phyloP scores from a whole-genome alignment of 2,797 vertebrate species.

The Menidia menidia region DNA sequence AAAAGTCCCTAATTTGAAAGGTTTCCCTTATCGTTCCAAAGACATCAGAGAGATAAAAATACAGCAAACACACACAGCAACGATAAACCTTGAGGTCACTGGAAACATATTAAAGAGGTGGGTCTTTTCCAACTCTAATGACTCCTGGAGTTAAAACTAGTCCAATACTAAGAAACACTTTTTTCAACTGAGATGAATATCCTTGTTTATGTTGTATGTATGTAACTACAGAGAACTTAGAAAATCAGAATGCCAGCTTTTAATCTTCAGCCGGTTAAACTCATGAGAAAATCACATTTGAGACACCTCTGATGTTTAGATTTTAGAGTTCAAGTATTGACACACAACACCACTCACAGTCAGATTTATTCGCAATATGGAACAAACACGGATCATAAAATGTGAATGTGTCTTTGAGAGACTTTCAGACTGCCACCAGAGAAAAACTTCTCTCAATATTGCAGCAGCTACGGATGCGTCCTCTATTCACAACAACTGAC shows the following conservation, averaged over 20 bases:
- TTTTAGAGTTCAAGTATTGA: no score
- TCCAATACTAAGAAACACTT: slow-evolving; percentile 5
- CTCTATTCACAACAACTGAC: slow-evolving; percentile 32
- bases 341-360: no score
- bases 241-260: not conserved
- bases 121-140: slow-evolving; percentile 21
- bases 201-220: not conserved
- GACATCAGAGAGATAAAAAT: slow-evolving; percentile 15
- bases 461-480: slow-evolving; percentile 24
- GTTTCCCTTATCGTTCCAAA: slow-evolving; percentile 30
- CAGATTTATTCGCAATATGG: not conserved
- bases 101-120: slow-evolving; percentile 22
- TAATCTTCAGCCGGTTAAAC: not conserved
- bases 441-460: not conserved
- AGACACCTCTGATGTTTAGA: no score
- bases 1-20: slow-evolving; percentile 18
- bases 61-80: not conserved
- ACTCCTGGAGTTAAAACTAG: slow-evolving; percentile 2
- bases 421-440: slow-evolving; percentile 15
- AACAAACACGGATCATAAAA: not conserved
- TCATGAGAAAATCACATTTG: not conserved
- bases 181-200: not conserved
- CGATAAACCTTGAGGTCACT: slow-evolving; percentile 19
- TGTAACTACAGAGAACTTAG: not conserved
- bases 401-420: not conserved